Conservation (phyloP, 2,888 invertebrate species). For the Agrochola lota region DNA sequence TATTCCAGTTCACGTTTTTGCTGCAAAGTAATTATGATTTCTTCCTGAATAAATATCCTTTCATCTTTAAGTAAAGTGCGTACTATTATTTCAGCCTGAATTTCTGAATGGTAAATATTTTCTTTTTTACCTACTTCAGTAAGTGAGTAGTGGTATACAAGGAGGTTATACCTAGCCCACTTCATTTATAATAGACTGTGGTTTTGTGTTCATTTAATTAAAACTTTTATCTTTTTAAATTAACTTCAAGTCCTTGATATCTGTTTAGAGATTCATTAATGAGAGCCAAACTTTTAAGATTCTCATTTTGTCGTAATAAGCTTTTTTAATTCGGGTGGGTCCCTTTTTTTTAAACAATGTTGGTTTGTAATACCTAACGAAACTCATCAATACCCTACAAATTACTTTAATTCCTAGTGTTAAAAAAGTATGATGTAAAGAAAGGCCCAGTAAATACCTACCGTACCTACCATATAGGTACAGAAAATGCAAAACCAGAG, state of each 20-base stretch:
- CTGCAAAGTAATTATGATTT: conserved; percentile 24
- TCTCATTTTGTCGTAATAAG: neutral
- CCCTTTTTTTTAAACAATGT: neutral
- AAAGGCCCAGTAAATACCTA: neutral
- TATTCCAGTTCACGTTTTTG: conserved; percentile 4
- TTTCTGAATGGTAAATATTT: neutral
- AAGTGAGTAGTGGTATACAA: neutral
- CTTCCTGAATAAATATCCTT: conserved; percentile 22
- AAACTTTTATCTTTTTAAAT: conserved; percentile 38
- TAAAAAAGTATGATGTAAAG: neutral
- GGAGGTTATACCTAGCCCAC: neutral
- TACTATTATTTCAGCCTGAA: neutral
- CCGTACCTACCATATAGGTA: too few relatives aligned
- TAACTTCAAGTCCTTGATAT: conserved; percentile 8
- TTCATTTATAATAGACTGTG: conserved; percentile 4
- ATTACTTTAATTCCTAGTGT: neutral
- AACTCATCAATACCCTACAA: neutral
- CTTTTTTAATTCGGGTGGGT: neutral
- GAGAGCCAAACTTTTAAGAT: conserved; percentile 2
- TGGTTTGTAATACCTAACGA: neutral
- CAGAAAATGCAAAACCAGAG: too few relatives aligned
- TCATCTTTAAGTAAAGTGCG: conserved; percentile 13
- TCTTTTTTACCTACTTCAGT: neutral
- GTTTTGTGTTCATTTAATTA: conserved; percentile 31
- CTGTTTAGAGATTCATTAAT: conserved; percentile 18